These are phyloP conservation scores for Pomacea canaliculata DNA, from an alignment of 2,888 invertebrate genomes.

Conservation along the genomic window DNA sequence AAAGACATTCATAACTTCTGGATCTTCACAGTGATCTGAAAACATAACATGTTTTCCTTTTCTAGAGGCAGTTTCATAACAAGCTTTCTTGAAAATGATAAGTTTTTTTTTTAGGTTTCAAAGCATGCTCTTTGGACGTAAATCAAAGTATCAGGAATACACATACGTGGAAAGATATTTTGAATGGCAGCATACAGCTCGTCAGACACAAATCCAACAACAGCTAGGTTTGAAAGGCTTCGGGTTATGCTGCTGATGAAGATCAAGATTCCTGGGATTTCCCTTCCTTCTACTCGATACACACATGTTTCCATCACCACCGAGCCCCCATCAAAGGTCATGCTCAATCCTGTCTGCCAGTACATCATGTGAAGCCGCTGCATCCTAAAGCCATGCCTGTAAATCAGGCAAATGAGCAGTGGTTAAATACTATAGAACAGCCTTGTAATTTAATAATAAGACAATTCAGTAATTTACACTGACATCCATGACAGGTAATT, in stretches of 20 bases:
- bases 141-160: neutral
- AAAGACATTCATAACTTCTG: conserved; percentile 5
- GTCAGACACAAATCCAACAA: conserved; percentile 19
- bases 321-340: conserved; percentile 10
- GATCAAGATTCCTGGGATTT: conserved; percentile 13
- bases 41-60: neutral
- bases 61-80: neutral
- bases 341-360: conserved; percentile 18
- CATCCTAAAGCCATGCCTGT: neutral
- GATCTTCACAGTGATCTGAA: conserved; percentile 16
- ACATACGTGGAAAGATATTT: conserved; percentile 22
- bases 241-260: conserved; percentile 7
- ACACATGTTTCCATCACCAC: conserved; percentile 12
- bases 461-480: no score
- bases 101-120: neutral
- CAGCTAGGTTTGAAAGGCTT: conserved; percentile 1
- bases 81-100: neutral
- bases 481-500: no score
- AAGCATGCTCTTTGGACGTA: no score
- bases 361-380: conserved; percentile 2
- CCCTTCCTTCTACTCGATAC: neutral
- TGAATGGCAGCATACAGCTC: conserved; percentile 15
- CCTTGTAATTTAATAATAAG: no score
- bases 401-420: no score
- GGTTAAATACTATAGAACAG: no score